Conservation (phyloP, 2,113 vertebrate species). For the Mormyrus lacerda region DNA sequence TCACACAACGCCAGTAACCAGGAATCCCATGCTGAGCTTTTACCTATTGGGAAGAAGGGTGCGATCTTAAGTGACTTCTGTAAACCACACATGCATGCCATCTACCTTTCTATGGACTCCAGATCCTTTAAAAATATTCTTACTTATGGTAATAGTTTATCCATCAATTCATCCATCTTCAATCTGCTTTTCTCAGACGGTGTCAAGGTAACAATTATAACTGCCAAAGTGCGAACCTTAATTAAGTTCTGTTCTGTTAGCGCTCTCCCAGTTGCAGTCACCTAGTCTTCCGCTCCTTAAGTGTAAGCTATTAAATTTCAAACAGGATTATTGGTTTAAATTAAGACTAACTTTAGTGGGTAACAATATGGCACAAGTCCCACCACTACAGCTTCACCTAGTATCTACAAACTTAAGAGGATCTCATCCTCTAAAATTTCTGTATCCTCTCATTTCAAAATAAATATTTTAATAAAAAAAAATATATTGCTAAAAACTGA, state of each 20-base stretch:
- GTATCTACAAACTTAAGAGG: neutral
- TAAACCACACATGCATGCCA: neutral
- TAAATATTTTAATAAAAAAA: neutral
- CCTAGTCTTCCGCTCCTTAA: too few relatives aligned
- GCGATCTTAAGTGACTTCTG: neutral
- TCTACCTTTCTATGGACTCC: neutral
- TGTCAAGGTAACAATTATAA: neutral
- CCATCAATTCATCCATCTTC: neutral
- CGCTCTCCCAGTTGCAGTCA: neutral
- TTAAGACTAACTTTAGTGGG: neutral
- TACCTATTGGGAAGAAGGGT: constrained; percentile 62
- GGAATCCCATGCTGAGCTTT: constrained; percentile 71
- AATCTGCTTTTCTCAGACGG: neutral
- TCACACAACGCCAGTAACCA: constrained; percentile 95
- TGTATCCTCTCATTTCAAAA: neutral
- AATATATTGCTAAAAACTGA: neutral
- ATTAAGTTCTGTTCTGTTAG: neutral
- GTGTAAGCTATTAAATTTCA: too few relatives aligned
- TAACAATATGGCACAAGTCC: neutral
- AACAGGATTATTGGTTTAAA: too few relatives aligned
- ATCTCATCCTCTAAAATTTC: too few relatives aligned
- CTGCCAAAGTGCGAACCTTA: neutral
- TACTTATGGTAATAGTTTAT: neutral
- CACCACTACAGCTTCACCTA: neutral
- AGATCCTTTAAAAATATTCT: neutral